Conservation (phyloP, 1,140 invertebrate genomes). For the Drosophila carrolli region DNA sequence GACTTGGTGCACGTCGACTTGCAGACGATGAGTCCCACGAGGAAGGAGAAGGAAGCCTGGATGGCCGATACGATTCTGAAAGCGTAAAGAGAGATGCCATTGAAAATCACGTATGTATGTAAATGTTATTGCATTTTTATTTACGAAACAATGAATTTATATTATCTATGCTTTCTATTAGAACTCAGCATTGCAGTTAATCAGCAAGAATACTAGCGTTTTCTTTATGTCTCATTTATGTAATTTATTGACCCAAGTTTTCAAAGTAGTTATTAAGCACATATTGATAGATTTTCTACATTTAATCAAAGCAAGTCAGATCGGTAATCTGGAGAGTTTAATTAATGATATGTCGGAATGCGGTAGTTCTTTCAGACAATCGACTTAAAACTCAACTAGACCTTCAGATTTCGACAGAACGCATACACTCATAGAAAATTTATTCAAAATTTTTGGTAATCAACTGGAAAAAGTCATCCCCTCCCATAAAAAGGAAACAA, state of each 20-base stretch:
- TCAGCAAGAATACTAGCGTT: not conserved
- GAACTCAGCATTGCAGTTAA: not conserved
- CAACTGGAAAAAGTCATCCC: constrained; percentile 6
- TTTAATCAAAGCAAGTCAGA: no score
- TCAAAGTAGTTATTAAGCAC: no score
- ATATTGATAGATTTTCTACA: no score
- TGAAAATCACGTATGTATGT: not conserved
- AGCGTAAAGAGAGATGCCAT: constrained; percentile 22
- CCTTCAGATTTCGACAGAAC: constrained; percentile 11
- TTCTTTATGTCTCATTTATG: no score
- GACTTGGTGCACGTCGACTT: constrained; percentile 88
- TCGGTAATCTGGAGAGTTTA: no score
- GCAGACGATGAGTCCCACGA: constrained; percentile 88
- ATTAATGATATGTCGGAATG: not conserved
- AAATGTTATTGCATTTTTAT: no score
- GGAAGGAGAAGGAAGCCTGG: constrained; percentile 88
- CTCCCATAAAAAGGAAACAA: not conserved
- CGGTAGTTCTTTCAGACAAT: not conserved
- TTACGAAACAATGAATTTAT: no score
- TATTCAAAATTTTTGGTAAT: constrained; percentile 31
- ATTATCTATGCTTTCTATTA: not conserved
- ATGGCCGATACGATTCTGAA: constrained; percentile 88
- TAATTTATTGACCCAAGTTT: no score
- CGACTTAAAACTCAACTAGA: constrained; percentile 7
- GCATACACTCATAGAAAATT: constrained; percentile 19